Evolutionary conservation across 2,113 vertebrate genomes (phyloP), one percentile per base, ranked within the genome.

Genomic region (Caloenas nicobarica): DNA sequence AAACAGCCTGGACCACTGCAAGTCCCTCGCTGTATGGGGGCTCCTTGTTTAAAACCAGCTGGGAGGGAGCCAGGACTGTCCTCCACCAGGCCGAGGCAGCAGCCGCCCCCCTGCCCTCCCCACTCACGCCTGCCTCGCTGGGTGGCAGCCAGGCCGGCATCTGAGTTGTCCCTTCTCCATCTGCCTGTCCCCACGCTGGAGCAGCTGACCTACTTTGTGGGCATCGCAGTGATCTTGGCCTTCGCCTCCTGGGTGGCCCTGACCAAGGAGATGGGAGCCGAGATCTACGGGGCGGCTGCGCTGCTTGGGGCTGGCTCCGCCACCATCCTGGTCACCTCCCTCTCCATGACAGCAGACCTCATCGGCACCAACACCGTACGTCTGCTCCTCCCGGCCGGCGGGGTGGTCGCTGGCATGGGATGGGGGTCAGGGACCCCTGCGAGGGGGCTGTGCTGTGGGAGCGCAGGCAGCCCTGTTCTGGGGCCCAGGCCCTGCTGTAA

Each of bases 341-440:
- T 99, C 26, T 96, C 99, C 81, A 99, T 99, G 99, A 99, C 99
- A 0, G 99, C 99, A 0, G 99, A 99, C 93, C 99, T 99, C 94
- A 99, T 99, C 0, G 98, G 98, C 14, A 93, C 98, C 36, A 98
- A 99, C 96, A 99, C 99, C 89, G 99, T 99, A 97, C 0, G 3
- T 48, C 11, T 1, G 2, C 71, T 62, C 36, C 57, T 50, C 15
- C 69, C 1, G 14, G 16, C 1, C n/a, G n/a, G n/a, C n/a, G 58
- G 68, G 53, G 34, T 1, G 3, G 62, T 46, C 29, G 5, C 38
- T 54, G 31, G 8, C 3, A 3, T 1, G 11, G 24, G 62, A 22
- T 4, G 51, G 73, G 23, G 28, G 10, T 23, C 1, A 3, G 40
- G 61, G 82, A 51, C 0, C 2, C 25, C 22, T 13, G 74, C 2